Conservation (phyloP, 2,888 invertebrate species). For the Temnothorax unifasciatus region DNA sequence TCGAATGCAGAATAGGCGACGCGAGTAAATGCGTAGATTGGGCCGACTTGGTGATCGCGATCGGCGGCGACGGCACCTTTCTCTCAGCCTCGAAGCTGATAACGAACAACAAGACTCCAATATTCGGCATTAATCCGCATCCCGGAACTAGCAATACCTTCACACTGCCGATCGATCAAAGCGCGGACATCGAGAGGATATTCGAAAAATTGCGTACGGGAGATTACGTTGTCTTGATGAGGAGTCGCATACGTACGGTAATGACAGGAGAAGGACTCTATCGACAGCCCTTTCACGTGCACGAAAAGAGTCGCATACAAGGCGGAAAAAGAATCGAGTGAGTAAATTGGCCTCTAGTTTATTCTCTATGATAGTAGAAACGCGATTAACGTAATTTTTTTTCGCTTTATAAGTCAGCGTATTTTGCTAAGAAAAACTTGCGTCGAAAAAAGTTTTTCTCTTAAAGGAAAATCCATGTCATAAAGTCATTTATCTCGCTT, state of each 20-base stretch:
- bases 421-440: not conserved
- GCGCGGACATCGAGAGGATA: constrained; percentile 57
- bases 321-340: constrained; percentile 64
- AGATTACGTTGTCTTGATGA: constrained; percentile 64
- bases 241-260: constrained; percentile 69
- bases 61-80: constrained; percentile 98
- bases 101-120: constrained; percentile 62
- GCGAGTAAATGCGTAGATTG: constrained; percentile 91
- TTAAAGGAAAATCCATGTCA: not conserved
- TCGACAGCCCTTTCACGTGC: constrained; percentile 59
- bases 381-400: constrained; percentile 22
- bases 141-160: constrained; percentile 13
- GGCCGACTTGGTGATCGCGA: constrained; percentile 94
- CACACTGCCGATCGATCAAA: constrained; percentile 52
- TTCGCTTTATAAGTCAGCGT: not conserved
- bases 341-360: constrained; percentile 36
- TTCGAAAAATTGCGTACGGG: constrained; percentile 64
- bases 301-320: constrained; percentile 65
- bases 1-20: constrained; percentile 86
- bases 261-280: constrained; percentile 69
- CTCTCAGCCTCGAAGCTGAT: constrained; percentile 92
- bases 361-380: not conserved
- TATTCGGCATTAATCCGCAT: constrained; percentile 66
- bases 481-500: constrained; percentile 23
- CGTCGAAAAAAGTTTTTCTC: not conserved